Percentiles rank a stretch among this genome's conserved stretches.
These are phyloP conservation scores for Cydia pomonella DNA, from an alignment of 1,140 invertebrate species.

Conservation along the genomic window DNA sequence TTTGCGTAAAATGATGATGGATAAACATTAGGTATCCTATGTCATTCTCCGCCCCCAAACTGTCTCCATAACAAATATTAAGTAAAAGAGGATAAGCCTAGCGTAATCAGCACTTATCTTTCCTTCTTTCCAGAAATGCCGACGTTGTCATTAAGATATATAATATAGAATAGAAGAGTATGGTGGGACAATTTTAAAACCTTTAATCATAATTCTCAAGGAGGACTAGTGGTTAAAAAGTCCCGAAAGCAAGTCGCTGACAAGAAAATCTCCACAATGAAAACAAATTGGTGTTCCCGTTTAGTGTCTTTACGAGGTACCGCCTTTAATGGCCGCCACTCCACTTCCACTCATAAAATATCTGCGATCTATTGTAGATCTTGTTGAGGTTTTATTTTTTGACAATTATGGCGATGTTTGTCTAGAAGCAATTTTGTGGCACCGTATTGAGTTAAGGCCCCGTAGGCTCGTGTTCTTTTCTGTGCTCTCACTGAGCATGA, in stretches of 20 bases:
- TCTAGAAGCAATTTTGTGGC: background rate
- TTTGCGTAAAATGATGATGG: no score
- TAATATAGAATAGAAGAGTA: no score
- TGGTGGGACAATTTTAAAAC: background rate
- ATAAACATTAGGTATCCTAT: no score
- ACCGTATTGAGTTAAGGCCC: background rate
- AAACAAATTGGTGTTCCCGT: conserved; percentile 27
- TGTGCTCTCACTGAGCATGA: no score
- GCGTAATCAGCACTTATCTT: no score
- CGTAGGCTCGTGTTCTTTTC: no score
- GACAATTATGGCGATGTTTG: background rate
- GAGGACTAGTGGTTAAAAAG: background rate
- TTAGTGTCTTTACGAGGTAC: conserved; percentile 26
- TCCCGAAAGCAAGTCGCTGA: background rate
- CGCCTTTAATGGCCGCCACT: background rate
- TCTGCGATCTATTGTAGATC: background rate
- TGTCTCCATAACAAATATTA: no score
- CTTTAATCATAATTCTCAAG: background rate
- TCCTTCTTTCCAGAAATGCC: no score
- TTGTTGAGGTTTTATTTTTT: conserved; percentile 6
- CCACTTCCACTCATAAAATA: conserved; percentile 11
- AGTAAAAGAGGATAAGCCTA: no score
- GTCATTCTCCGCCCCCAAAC: no score
- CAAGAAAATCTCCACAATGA: conserved; percentile 32
- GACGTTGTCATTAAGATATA: no score